Evolutionary conservation across 2,888 invertebrate genomes (phyloP).

Genomic region (Drosophila antonietae): DNA sequence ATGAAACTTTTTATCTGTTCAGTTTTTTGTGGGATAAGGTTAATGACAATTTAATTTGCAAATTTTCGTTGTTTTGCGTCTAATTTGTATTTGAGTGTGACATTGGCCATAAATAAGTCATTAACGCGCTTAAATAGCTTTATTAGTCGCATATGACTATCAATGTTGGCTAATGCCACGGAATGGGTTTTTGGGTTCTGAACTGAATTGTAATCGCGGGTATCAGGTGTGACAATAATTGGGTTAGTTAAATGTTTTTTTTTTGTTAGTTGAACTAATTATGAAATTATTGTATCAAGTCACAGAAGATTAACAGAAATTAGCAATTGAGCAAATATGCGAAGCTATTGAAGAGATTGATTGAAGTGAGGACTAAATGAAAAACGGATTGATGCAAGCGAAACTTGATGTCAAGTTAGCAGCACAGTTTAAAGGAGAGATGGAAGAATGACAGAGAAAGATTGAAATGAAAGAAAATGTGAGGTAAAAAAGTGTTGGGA

Average conservation of each 20-base stretch:
- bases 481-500: no score
- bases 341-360: no score
- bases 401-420: background rate
- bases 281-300: background rate
- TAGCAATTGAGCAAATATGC: background rate
- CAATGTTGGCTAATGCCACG: constrained; percentile 13
- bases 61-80: constrained; percentile 44
- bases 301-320: background rate
- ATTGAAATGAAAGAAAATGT: no score
- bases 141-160: constrained; percentile 68
- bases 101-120: constrained; percentile 70
- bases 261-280: background rate
- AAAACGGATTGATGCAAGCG: background rate
- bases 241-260: constrained; percentile 14
- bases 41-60: constrained; percentile 73
- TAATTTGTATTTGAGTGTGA: constrained; percentile 43
- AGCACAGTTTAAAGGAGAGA: background rate
- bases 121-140: constrained; percentile 73
- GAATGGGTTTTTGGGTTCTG: constrained; percentile 8
- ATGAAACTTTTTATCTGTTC: background rate
- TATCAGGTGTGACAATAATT: constrained; percentile 27
- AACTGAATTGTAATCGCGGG: constrained; percentile 14
- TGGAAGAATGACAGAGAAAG: background rate
- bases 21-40: constrained; percentile 30
- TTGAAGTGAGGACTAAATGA: background rate